Percentiles rank a stretch among this genome's conserved stretches.
Evolutionary conservation across 2,888 invertebrate genomes (phyloP).

Genomic region (Drosophila phalerata): DNA sequence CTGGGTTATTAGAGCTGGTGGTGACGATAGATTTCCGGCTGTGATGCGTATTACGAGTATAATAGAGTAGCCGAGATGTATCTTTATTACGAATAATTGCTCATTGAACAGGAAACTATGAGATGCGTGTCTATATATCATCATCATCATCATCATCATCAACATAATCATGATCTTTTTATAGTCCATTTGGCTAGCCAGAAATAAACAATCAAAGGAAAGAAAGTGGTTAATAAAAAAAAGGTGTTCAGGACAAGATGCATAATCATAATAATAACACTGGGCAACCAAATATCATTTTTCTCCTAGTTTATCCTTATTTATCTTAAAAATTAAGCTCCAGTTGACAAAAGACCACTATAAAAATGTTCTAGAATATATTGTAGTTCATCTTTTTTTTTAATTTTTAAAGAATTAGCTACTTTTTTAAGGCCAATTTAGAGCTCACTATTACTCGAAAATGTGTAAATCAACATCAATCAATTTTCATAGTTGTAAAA

Average conservation of each 20-base stretch:
- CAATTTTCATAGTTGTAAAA: no score
- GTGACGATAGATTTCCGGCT: slow-evolving; percentile 23
- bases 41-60: slow-evolving; percentile 30
- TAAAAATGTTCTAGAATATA: no score
- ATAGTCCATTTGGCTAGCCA: background rate
- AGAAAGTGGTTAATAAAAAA: background rate
- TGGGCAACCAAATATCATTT: no score
- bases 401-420: no score
- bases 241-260: background rate
- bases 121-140: slow-evolving; percentile 4
- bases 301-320: no score
- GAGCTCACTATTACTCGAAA: no score
- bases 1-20: slow-evolving; percentile 24
- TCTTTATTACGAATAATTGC: slow-evolving; percentile 77
- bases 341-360: no score
- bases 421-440: no score
- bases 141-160: slow-evolving; percentile 5
- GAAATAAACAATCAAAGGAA: slow-evolving; percentile 4
- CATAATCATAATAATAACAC: slow-evolving; percentile 14
- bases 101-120: slow-evolving; percentile 80
- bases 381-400: no score
- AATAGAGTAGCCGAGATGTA: slow-evolving; percentile 69
- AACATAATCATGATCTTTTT: background rate
- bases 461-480: no score
- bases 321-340: no score